These are phyloP conservation scores for Myotis lucifugus DNA, from an alignment of 2,113 vertebrate genomes.

Conservation along the genomic window DNA sequence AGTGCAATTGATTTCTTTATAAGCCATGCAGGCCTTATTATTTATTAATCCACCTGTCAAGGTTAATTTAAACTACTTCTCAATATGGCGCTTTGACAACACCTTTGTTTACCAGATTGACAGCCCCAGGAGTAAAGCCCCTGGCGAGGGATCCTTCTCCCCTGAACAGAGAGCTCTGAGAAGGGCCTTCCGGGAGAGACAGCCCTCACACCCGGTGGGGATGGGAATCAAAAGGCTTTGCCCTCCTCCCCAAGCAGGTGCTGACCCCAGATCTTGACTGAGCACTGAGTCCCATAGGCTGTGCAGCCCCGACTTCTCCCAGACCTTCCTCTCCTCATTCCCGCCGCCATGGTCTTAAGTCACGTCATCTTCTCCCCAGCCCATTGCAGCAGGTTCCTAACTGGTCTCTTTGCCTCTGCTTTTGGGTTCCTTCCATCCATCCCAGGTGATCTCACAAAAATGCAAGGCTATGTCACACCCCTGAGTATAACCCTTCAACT, in stretches of 20 bases:
- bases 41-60: conserved; percentile 88
- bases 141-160: background rate
- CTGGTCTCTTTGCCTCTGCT: background rate
- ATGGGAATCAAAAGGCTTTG: background rate
- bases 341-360: background rate
- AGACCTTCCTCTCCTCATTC: background rate
- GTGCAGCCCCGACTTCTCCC: background rate
- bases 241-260: background rate
- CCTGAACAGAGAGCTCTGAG: background rate
- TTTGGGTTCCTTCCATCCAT: background rate
- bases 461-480: background rate
- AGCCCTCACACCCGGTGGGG: background rate
- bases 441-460: background rate
- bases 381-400: background rate
- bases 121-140: conserved; percentile 50
- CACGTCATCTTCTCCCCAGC: background rate
- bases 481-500: background rate
- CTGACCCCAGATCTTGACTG: background rate
- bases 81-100: conserved; percentile 84
- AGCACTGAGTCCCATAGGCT: background rate
- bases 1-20: conserved; percentile 87
- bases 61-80: conserved; percentile 87
- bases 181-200: background rate
- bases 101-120: conserved; percentile 84
- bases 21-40: conserved; percentile 86